phyloP scores from a whole-genome alignment of 2,888 invertebrate species.

The Hyles lineata region DNA sequence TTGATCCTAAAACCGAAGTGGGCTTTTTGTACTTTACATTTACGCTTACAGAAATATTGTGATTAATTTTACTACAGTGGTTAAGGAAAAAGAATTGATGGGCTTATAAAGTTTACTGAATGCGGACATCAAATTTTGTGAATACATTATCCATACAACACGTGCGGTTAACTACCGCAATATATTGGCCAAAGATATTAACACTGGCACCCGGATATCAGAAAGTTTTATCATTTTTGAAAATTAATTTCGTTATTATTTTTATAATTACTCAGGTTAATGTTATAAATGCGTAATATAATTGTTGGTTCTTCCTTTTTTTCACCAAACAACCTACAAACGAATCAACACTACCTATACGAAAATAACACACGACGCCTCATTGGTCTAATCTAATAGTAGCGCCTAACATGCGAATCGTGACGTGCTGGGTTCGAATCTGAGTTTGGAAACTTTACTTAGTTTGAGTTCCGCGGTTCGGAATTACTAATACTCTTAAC shows the following conservation, averaged over 20 bases:
- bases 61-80: background rate
- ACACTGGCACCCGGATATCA: background rate
- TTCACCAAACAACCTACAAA: too few relatives aligned
- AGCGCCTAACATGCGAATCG: too few relatives aligned
- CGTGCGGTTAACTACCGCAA: constrained; percentile 13
- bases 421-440: too few relatives aligned
- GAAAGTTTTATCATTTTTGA: background rate
- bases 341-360: too few relatives aligned
- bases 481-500: too few relatives aligned
- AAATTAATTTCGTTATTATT: background rate
- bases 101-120: background rate
- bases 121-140: constrained; percentile 7
- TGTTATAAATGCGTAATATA: background rate
- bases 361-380: too few relatives aligned
- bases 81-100: background rate
- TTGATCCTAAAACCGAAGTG: constrained; percentile 61
- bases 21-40: constrained; percentile 38
- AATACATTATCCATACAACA: constrained; percentile 20
- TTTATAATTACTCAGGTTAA: background rate
- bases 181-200: constrained; percentile 11
- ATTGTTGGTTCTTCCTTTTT: background rate
- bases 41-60: constrained; percentile 12
- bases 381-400: too few relatives aligned
- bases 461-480: too few relatives aligned
- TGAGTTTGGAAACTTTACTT: too few relatives aligned